Conservation (phyloP, 2,797 vertebrate species). For the Hypotaenidia okinawae region DNA sequence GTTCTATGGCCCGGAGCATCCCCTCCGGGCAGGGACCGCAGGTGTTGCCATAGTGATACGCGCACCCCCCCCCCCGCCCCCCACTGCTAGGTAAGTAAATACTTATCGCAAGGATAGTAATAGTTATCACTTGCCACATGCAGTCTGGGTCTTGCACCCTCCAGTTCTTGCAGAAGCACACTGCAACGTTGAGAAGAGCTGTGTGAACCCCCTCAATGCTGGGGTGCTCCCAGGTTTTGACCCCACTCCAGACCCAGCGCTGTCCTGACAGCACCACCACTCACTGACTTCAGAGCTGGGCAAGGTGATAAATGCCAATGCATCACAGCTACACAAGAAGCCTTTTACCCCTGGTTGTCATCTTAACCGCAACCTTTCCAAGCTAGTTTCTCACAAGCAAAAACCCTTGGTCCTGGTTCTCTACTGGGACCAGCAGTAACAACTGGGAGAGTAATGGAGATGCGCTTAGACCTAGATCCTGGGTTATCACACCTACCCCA, state of each 20-base stretch:
- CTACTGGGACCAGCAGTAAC: neutral
- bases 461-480: fast-evolving
- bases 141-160: neutral
- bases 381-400: neutral
- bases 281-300: fast-evolving
- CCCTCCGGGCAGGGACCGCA: fast-evolving
- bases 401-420: neutral
- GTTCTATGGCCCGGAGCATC: neutral
- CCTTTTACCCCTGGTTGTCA: neutral
- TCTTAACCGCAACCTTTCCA: neutral
- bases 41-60: neutral
- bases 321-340: neutral
- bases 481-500: neutral
- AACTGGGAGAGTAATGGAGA: neutral
- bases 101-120: neutral
- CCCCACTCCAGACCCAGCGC: neutral
- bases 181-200: neutral
- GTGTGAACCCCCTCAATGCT: fast-evolving
- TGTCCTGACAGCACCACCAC: fast-evolving
- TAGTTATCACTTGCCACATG: neutral
- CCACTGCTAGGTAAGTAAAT: neutral
- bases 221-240: neutral
- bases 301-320: neutral
- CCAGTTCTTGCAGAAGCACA: neutral
- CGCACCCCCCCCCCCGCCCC: no score